Evolutionary conservation across 2,113 vertebrate species (phyloP).

Genomic region (Octodon degus): DNA sequence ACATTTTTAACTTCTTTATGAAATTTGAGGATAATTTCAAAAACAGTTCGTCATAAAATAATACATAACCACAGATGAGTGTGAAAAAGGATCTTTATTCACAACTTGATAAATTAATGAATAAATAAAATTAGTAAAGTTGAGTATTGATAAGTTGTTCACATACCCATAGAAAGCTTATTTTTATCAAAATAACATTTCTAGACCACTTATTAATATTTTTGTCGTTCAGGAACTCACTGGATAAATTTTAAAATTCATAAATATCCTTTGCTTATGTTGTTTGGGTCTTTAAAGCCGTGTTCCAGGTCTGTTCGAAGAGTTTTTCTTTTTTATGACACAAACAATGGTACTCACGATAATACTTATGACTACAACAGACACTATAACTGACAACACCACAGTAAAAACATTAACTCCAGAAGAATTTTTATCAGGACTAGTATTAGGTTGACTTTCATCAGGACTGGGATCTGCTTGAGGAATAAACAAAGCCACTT

Average conservation of each 20-base stretch:
- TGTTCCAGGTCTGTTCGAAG: neutral
- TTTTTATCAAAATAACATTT: neutral
- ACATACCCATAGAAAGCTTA: neutral
- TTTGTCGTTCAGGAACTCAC: conserved; percentile 23
- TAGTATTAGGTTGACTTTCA: neutral
- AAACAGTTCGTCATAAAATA: conserved; percentile 17
- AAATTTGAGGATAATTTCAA: conserved; percentile 13
- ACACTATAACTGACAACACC: conserved; percentile 11
- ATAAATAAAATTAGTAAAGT: conserved; percentile 15
- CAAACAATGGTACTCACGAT: conserved; percentile 58
- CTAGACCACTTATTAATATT: neutral
- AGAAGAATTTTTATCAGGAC: neutral
- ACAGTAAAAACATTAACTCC: conserved; percentile 27
- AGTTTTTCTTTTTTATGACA: neutral
- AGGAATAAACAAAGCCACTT: conserved; percentile 74
- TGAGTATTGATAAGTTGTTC: conserved; percentile 21
- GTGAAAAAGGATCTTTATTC: conserved; percentile 52
- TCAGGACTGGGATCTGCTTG: neutral
- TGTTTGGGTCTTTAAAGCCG: conserved; percentile 22
- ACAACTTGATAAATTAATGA: conserved; percentile 12
- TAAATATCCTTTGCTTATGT: neutral
- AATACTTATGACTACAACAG: neutral
- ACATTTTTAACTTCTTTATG: conserved; percentile 32
- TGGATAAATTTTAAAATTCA: conserved; percentile 20
- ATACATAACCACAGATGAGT: neutral